phyloP scores from a whole-genome alignment of 2,888 invertebrate genomes.

The Psylliodes chrysocephalus region DNA sequence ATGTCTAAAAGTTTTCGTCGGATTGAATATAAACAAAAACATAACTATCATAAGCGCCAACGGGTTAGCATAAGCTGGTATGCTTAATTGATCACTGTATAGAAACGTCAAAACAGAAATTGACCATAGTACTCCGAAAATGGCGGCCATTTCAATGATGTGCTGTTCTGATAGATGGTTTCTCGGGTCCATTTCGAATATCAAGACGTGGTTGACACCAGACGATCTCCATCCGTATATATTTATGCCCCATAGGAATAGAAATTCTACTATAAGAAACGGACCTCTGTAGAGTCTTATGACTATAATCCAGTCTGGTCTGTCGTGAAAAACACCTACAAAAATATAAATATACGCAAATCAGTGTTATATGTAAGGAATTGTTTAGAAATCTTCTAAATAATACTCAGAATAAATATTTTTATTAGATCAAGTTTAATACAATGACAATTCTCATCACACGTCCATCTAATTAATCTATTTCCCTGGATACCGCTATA shows the following conservation, averaged over 20 bases:
- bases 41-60: conserved; percentile 84
- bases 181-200: conserved; percentile 95
- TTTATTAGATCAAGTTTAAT: too few relatives aligned
- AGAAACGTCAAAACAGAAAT: conserved; percentile 87
- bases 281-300: conserved; percentile 94
- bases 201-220: conserved; percentile 97
- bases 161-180: conserved; percentile 95
- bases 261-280: conserved; percentile 89
- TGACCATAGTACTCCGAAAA: conserved; percentile 95
- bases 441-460: too few relatives aligned
- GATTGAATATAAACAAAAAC: conserved; percentile 89
- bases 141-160: conserved; percentile 91
- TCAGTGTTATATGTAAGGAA: too few relatives aligned
- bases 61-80: conserved; percentile 94
- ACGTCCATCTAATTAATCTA: too few relatives aligned
- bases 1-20: conserved; percentile 89
- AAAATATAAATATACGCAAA: too few relatives aligned
- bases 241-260: conserved; percentile 95
- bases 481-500: too few relatives aligned
- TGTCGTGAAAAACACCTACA: conserved; percentile 71
- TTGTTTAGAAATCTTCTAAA: too few relatives aligned
- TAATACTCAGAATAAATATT: too few relatives aligned
- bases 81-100: conserved; percentile 81
- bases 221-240: conserved; percentile 98
- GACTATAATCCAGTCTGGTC: conserved; percentile 84